Conservation (phyloP, 2,888 invertebrate genomes). For the Synergus umbraculus region DNA sequence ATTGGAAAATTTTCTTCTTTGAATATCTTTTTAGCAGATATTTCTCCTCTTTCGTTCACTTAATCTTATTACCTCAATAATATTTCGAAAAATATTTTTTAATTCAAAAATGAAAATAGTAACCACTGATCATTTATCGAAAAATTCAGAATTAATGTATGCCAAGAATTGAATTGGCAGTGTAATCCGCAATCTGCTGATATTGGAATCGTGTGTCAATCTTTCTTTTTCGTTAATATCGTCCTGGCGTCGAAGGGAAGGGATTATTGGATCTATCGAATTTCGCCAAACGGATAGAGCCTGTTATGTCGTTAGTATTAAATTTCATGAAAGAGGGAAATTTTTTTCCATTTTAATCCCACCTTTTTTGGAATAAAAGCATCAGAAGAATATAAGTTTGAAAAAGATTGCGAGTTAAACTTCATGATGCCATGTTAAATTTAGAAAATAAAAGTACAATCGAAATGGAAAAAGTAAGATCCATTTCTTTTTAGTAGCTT, state of each 20-base stretch:
- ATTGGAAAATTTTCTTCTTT: neutral
- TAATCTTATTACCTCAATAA: neutral
- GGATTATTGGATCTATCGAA: slow-evolving; percentile 33
- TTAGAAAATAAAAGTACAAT: neutral
- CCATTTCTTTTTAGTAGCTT: slow-evolving; percentile 10
- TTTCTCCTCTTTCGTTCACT: too few relatives aligned
- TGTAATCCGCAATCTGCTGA: neutral
- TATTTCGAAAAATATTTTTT: neutral
- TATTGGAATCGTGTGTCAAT: slow-evolving; percentile 25
- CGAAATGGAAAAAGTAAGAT: neutral
- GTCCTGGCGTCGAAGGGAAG: neutral
- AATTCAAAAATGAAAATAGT: neutral
- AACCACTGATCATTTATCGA: neutral
- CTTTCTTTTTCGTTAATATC: slow-evolving; percentile 22
- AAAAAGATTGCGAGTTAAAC: neutral
- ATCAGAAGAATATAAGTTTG: neutral
- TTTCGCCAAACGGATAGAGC: neutral
- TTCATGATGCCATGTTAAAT: neutral
- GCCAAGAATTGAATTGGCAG: neutral
- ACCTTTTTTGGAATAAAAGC: neutral
- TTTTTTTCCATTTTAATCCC: neutral
- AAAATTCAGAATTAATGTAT: neutral
- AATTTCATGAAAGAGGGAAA: neutral
- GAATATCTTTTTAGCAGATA: neutral
- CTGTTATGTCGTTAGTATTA: neutral